A percentile compares a stretch with the other conserved stretches of the same genome.
Evolutionary conservation across 2,888 invertebrate genomes (phyloP).

Genomic region (Corbicula japonica): DNA sequence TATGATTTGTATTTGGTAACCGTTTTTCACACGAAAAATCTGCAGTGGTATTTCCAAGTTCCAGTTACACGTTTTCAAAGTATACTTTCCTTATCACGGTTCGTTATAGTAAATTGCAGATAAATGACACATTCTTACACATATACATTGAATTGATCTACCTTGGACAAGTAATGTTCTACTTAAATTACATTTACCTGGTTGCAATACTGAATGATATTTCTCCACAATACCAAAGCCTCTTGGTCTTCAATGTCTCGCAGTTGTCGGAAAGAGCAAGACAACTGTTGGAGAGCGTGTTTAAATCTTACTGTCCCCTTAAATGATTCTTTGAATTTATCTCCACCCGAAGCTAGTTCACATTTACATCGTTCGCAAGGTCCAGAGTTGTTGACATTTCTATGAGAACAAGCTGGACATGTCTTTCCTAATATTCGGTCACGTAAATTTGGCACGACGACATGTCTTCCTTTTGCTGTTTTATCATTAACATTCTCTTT

Average conservation of each 20-base stretch:
- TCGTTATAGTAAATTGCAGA: not conserved
- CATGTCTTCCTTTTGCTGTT: too few species aligned
- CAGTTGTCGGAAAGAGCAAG: conserved; percentile 93
- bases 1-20: not conserved
- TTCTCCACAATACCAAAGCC: conserved; percentile 95
- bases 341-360: conserved; percentile 15
- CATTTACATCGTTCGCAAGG: conserved; percentile 71
- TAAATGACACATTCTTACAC: not conserved
- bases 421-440: too few species aligned
- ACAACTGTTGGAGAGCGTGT: conserved; percentile 88
- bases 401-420: not conserved
- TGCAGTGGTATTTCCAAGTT: not conserved
- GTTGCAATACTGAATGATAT: conserved; percentile 95
- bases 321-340: conserved; percentile 37
- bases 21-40: not conserved
- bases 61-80: not conserved
- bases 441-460: too few species aligned
- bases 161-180: not conserved
- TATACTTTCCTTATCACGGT: not conserved
- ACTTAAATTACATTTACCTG: conserved; percentile 88
- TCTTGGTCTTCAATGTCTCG: conserved; percentile 93
- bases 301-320: conserved; percentile 39
- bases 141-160: not conserved
- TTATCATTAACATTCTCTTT: too few species aligned
- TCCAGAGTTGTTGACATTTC: conserved; percentile 56